Evolutionary conservation across 2,113 vertebrate genomes (phyloP), one percentile per base, ranked within the genome.

Genomic region (Elephantulus edwardii): DNA sequence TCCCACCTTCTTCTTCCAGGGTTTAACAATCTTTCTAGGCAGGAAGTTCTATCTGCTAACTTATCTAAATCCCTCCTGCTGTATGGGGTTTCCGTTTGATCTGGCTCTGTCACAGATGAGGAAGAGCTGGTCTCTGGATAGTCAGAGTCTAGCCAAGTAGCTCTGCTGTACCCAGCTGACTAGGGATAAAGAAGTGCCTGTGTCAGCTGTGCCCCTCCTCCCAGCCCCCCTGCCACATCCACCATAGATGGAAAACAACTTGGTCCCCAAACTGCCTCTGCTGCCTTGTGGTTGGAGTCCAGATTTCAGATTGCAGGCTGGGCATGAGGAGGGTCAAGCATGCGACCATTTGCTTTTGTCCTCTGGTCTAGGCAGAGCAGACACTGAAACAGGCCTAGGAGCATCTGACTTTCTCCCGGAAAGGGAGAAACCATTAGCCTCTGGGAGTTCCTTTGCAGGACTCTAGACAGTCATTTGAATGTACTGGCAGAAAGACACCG

Each of bases 11-110:
- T 50, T 8, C 70, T 58, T 33, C 62, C 30, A 13, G 58, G 50
- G 19, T 38, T 83, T 42, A 62, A 44, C 68, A 14, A n/a, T 35
- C 76, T 64, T 24, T 70, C 24, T 26, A 19, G 76, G 84, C 72
- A 68, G 92, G 93, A 91, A 91, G 89, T 62, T 52, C 90, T 40
- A 50, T 70, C 42, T 77, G 85, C 80, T 35, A 12, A 58, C 58
- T 77, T 56, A 80, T 80, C 89, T 93, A 83, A 87, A 71, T 94
- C 74, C 86, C 78, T 87, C 33, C 19, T 20, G 22, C 62, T 58
- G 26, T 4, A 30, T 64, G 89, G 28, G 35, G 78, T n/a, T 52
- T 66, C 50, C 52, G 68, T 94, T 80, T 90, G 93, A 91, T 92
- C 71, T 46, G 81, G 50, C 62, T 58, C 52, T 64, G 42, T 90